Base-by-base conservation (phyloP, 2,113 vertebrate genomes). In the Thymallus thymallus region DNA sequence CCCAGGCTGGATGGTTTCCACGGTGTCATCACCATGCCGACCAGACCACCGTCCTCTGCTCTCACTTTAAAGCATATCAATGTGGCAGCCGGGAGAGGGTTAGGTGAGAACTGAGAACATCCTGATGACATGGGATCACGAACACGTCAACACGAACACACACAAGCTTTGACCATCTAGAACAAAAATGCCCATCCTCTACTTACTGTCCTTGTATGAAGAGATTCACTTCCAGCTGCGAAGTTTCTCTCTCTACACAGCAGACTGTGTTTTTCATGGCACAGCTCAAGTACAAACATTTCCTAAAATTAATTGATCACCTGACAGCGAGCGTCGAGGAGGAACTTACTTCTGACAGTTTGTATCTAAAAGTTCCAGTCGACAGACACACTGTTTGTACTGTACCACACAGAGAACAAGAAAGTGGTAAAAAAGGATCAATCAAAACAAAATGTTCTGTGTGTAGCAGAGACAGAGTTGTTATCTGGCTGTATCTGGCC, bases 71-170 rank as follows among this genome's bases (percentile, higher is more conserved):
- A 41, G 35, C 35, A 41, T 10, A 41, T 2, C 35, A 41, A 10
- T 41, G 7, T 41, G 6, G 35, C 35, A 41, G 35, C 35, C 2
- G 35, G 35, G 35, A 51, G 48, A 14, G 3, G 13, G 12, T 14
- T 18, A 51, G 48, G 48, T 13, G 48, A 51, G 48, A 48, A 14
- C 46, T 12, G 46, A 48, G 46, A 51, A 51, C 48, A 51, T 51
- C 48, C 48, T 16, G 48, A 13, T 51, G 24, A 20, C 2, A 12
- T 30, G 32, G 56, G 55, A 26, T 46, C 65, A 76, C 41, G 61
- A 46, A 73, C 67, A 74, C 12, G 29, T 18, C 62, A 41, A 76
- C 24, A 30, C 29, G 68, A 18, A 64, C 61, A 72, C 24, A 41
- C 35, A 68, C 30, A 41, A 5, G 5, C 66, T 9, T 18, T 23